Conservation (phyloP, 2,797 vertebrate species). For the Gallinago solitaria region DNA sequence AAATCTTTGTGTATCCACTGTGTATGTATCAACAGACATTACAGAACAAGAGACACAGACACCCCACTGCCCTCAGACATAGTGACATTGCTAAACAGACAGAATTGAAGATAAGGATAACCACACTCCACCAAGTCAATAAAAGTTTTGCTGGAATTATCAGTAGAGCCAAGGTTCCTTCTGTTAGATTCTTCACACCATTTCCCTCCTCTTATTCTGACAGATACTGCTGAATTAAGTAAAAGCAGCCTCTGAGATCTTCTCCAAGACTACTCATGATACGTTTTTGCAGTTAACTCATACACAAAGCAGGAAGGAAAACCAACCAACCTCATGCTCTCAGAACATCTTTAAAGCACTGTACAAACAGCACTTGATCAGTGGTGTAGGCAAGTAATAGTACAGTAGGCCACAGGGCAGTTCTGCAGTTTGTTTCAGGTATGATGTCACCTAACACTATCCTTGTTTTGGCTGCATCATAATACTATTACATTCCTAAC, state of each 20-base stretch:
- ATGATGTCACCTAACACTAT: not conserved
- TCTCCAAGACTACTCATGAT: not conserved
- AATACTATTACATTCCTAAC: not conserved
- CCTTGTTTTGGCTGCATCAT: not conserved
- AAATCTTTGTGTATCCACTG: not conserved
- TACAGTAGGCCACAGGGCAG: not conserved
- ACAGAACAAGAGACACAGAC: not conserved
- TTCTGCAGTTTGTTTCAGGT: not conserved
- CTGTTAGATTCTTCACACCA: not conserved
- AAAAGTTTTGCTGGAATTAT: not conserved
- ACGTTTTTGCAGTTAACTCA: not conserved
- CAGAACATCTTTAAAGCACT: not conserved
- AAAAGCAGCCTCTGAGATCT: not conserved
- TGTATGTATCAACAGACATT: not conserved
- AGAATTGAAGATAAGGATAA: not conserved
- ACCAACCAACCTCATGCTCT: not conserved
- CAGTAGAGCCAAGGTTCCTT: not conserved
- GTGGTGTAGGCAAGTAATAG: not conserved
- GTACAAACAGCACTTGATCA: fast-evolving
- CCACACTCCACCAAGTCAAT: not conserved
- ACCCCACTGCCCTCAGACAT: not conserved
- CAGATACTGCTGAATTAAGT: not conserved
- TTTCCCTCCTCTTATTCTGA: not conserved
- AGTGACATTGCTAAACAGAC: not conserved
- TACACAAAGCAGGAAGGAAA: not conserved